A percentile compares a stretch with the other conserved stretches of the same genome.
Conservation (phyloP, 2,888 invertebrate genomes). For the Drosophila fungiperda region DNA sequence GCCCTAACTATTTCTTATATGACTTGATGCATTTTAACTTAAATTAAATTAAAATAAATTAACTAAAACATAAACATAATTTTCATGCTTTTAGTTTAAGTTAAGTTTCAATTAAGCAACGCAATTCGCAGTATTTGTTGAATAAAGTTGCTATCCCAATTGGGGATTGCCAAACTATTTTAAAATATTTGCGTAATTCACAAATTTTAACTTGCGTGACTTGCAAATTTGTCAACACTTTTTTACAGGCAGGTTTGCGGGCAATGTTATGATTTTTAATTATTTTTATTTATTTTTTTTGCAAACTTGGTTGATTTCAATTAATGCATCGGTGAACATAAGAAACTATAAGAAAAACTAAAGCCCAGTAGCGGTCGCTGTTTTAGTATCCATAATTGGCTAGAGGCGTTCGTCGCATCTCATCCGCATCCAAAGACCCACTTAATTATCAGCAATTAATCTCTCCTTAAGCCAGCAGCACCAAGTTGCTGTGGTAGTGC, state of each 20-base stretch:
- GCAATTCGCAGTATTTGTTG: background rate
- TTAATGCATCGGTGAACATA: conserved; percentile 36
- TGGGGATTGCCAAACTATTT: background rate
- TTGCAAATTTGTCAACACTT: background rate
- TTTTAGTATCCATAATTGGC: conserved; percentile 22
- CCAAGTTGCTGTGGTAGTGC: conserved; percentile 9
- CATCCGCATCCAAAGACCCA: conserved; percentile 32
- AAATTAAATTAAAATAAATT: background rate
- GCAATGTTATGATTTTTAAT: background rate
- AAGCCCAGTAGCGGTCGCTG: conserved; percentile 31
- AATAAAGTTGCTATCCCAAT: background rate
- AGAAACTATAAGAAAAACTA: conserved; percentile 17
- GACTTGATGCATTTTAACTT: background rate
- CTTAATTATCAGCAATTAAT: conserved; percentile 70
- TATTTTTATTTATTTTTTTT: background rate
- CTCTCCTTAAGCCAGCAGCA: conserved; percentile 18
- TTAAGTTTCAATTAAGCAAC: background rate
- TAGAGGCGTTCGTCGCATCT: conserved; percentile 28
- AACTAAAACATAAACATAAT: background rate
- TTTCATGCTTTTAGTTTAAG: background rate
- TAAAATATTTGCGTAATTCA: background rate
- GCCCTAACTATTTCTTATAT: background rate
- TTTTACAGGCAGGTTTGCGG: background rate
- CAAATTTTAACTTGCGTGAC: background rate
- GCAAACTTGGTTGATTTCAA: conserved; percentile 33